A percentile compares a stretch with the other conserved stretches of the same genome.
These are phyloP conservation scores for Proisotoma minuta DNA, from an alignment of 2,888 invertebrate genomes.

Conservation along the genomic window DNA sequence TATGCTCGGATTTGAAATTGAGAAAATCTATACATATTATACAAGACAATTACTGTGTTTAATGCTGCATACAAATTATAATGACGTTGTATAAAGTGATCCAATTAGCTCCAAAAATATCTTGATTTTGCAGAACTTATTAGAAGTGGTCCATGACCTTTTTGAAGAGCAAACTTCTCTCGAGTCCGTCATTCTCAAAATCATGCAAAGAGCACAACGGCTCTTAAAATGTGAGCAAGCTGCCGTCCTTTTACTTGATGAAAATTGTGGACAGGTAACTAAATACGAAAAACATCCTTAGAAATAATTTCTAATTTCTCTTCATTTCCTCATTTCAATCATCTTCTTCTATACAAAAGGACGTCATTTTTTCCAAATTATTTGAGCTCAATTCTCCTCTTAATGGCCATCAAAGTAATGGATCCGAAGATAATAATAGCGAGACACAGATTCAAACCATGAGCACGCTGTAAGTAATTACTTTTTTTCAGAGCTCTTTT, in stretches of 20 bases:
- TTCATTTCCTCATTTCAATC: too few species aligned
- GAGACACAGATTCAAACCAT: constrained; percentile 18
- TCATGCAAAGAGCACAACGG: constrained; percentile 55
- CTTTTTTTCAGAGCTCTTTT: too few species aligned
- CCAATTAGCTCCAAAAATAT: not conserved
- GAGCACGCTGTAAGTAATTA: not conserved
- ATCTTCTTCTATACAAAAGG: constrained; percentile 42
- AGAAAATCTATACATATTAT: too few species aligned
- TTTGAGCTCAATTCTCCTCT: constrained; percentile 51
- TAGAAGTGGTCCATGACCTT: constrained; percentile 57
- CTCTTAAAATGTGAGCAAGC: constrained; percentile 55
- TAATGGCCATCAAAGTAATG: constrained; percentile 43
- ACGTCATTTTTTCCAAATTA: constrained; percentile 51
- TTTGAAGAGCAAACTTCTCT: constrained; percentile 57
- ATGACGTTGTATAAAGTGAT: not conserved
- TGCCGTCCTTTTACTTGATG: constrained; percentile 54
- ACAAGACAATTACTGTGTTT: not conserved
- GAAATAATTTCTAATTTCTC: too few species aligned
- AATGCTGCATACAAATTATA: not conserved
- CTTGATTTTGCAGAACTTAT: constrained; percentile 51
- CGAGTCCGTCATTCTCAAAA: constrained; percentile 55
- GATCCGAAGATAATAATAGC: too few species aligned
- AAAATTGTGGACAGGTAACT: constrained; percentile 39
- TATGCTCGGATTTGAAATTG: too few species aligned
- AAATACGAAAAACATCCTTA: too few species aligned